A percentile compares a stretch with the other conserved stretches of the same genome.
Conservation (phyloP, 2,113 vertebrate species). For the Tetrao urogallus region DNA sequence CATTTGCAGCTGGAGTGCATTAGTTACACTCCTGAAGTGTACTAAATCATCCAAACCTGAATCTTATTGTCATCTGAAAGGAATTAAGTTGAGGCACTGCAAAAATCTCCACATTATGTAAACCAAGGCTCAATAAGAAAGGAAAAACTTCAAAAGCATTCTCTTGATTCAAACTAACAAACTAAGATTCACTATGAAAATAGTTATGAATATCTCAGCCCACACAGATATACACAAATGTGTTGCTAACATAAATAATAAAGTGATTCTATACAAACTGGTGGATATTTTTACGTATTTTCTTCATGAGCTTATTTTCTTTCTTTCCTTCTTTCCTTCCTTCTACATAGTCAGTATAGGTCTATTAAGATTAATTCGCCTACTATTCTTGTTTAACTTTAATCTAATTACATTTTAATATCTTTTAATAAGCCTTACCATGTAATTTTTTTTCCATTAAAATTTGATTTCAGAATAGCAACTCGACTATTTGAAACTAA, state of each 20-base stretch:
- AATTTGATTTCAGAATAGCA: not conserved
- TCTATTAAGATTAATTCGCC: not conserved
- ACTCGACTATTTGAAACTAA: not conserved
- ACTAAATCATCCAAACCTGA: constrained; percentile 60
- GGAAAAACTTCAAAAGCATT: constrained; percentile 30
- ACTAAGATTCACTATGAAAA: constrained; percentile 6
- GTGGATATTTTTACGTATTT: not conserved
- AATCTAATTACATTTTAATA: not conserved
- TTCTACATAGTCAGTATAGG: not conserved
- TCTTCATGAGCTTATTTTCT: not conserved
- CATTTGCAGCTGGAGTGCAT: constrained; percentile 64
- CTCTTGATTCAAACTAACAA: constrained; percentile 1
- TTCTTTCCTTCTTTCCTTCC: not conserved
- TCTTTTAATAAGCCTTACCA: not conserved
- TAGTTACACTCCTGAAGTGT: constrained; percentile 62
- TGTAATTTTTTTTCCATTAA: not conserved
- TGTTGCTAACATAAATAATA: not conserved
- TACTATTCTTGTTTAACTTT: not conserved
- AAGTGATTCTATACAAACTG: not conserved
- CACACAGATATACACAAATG: not conserved
- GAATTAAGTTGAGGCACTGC: constrained; percentile 52
- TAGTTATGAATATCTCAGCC: not conserved
- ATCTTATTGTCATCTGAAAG: constrained; percentile 56
- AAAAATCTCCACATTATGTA: constrained; percentile 43
- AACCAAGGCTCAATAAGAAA: constrained; percentile 4